Percentiles rank a stretch among this genome's conserved stretches.
Conservation (phyloP, 1,140 invertebrate genomes). For the Brachionus rubens region DNA sequence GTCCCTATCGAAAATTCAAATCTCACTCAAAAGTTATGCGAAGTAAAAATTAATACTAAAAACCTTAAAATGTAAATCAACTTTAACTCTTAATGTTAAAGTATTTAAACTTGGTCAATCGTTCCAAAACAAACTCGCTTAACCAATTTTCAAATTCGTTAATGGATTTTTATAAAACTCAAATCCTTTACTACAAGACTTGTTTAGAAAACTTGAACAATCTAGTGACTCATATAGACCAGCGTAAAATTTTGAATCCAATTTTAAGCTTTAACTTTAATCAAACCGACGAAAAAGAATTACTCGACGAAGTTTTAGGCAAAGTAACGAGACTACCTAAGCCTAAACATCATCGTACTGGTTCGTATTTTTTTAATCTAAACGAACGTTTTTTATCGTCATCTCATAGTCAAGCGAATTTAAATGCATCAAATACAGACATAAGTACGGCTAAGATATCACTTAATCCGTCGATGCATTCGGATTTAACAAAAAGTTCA, state of each 20-base stretch:
- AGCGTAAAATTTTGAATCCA: neutral
- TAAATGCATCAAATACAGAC: no score
- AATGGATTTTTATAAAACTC: slow-evolving; percentile 7
- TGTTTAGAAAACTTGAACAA: neutral
- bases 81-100: neutral
- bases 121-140: neutral
- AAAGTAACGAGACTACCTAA: neutral
- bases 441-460: no score
- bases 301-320: neutral
- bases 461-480: no score
- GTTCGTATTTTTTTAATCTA: neutral
- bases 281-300: slow-evolving; percentile 11
- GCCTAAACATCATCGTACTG: neutral
- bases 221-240: neutral
- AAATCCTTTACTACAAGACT: neutral
- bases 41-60: neutral
- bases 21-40: neutral
- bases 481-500: no score
- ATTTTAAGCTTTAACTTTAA: slow-evolving; percentile 2
- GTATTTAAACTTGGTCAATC: slow-evolving; percentile 20
- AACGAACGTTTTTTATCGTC: neutral
- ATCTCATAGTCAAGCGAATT: no score
- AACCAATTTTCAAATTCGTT: neutral
- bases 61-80: neutral
- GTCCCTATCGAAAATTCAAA: slow-evolving; percentile 21